Evolutionary conservation across 1,140 invertebrate genomes (phyloP).

Genomic region (Bombus huntii): DNA sequence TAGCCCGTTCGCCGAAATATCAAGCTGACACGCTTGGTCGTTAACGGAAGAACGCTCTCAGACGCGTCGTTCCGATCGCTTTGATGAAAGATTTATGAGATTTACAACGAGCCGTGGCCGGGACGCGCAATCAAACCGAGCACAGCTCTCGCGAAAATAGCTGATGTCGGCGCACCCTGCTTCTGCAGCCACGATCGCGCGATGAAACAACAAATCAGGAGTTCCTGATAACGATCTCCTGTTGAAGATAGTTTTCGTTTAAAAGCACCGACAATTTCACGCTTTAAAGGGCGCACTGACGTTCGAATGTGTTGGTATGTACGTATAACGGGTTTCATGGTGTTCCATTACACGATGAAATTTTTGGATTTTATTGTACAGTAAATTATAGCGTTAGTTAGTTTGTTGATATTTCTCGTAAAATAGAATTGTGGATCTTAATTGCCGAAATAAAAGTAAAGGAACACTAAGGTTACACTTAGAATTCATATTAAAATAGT

Average conservation of each 20-base stretch:
- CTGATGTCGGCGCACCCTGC: background rate
- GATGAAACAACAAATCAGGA: constrained; percentile 23
- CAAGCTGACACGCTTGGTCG: constrained; percentile 53
- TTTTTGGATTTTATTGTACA: no score
- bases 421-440: no score
- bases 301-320: no score
- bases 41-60: constrained; percentile 61
- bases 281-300: background rate
- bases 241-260: background rate
- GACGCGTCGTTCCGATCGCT: constrained; percentile 30
- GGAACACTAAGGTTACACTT: no score
- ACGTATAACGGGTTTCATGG: no score
- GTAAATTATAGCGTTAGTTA: no score
- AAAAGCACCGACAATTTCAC: background rate
- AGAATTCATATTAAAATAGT: no score
- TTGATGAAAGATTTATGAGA: constrained; percentile 53
- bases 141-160: constrained; percentile 21
- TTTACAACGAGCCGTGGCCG: constrained; percentile 1
- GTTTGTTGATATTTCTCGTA: no score
- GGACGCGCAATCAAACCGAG: constrained; percentile 22
- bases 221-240: background rate
- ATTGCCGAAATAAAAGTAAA: no score
- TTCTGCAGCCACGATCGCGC: background rate
- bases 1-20: constrained; percentile 39
- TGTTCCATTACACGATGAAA: no score